phyloP scores from a whole-genome alignment of 1,140 invertebrate species.

The Drosophila sp. region DNA sequence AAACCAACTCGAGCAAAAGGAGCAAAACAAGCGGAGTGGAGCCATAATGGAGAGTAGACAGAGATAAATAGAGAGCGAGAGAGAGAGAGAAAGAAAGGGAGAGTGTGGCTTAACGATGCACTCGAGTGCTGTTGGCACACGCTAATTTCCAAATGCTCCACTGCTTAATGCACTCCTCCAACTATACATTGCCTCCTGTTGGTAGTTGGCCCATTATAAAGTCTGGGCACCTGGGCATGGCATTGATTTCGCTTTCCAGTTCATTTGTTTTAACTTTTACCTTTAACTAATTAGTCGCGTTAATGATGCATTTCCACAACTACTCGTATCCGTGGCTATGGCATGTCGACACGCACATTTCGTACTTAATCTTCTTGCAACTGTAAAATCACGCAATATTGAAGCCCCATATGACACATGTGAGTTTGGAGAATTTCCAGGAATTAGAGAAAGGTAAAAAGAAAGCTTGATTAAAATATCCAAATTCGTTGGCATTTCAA shows the following conservation, averaged over 20 bases:
- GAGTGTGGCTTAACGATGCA: slow-evolving; percentile 53
- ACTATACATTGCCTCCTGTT: neutral
- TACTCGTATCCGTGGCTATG: slow-evolving; percentile 22
- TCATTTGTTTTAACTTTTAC: slow-evolving; percentile 44
- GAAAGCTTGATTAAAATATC: slow-evolving; percentile 35
- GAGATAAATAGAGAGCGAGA: neutral
- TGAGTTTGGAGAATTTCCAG: slow-evolving; percentile 28
- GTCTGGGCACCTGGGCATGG: slow-evolving; percentile 37
- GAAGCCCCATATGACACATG: slow-evolving; percentile 56
- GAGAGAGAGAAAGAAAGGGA: neutral
- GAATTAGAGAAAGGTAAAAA: slow-evolving; percentile 19
- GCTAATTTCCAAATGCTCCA: slow-evolving; percentile 62
- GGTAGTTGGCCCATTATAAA: slow-evolving; percentile 45
- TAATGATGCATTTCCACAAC: slow-evolving; percentile 68
- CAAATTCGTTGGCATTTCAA: slow-evolving; percentile 50
- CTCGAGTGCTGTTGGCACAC: slow-evolving; percentile 50
- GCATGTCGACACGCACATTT: slow-evolving; percentile 35
- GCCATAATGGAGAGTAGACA: slow-evolving; percentile 7
- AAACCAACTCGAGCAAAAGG: slow-evolving; percentile 10
- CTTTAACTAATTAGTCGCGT: slow-evolving; percentile 64
- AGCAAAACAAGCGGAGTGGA: neutral
- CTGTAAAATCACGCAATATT: slow-evolving; percentile 59
- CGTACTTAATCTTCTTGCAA: slow-evolving; percentile 35
- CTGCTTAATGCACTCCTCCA: slow-evolving; percentile 40
- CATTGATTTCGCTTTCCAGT: slow-evolving; percentile 52